phyloP scores from a whole-genome alignment of 2,888 invertebrate genomes.

The Cabera pusaria region DNA sequence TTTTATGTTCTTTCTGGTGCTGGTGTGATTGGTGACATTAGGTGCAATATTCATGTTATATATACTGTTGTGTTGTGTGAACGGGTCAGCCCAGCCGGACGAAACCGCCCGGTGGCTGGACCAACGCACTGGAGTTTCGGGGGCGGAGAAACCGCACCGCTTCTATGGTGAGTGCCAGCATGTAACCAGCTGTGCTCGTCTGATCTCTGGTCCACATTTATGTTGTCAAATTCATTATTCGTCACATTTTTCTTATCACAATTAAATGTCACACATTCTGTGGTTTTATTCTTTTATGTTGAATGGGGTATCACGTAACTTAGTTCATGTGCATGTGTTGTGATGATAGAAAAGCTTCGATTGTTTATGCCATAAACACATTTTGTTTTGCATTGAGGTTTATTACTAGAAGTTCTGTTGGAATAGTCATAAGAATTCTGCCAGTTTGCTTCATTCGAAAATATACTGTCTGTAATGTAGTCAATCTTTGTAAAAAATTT shows the following conservation, averaged over 20 bases:
- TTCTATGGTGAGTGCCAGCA: slow-evolving; percentile 75
- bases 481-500: too few relatives aligned
- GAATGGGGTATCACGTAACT: slow-evolving; percentile 34
- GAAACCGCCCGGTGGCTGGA: slow-evolving; percentile 78
- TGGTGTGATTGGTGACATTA: slow-evolving; percentile 76
- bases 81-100: slow-evolving; percentile 80
- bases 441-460: too few relatives aligned
- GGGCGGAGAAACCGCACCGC: slow-evolving; percentile 70
- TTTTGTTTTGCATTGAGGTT: too few relatives aligned
- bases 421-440: too few relatives aligned
- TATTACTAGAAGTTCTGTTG: too few relatives aligned
- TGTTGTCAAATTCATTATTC: slow-evolving; percentile 50
- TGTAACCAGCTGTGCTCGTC: slow-evolving; percentile 11
- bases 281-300: slow-evolving; percentile 40
- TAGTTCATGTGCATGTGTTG: too few relatives aligned
- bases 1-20: slow-evolving; percentile 78
- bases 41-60: slow-evolving; percentile 83
- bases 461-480: too few relatives aligned
- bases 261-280: slow-evolving; percentile 54
- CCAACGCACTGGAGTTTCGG: slow-evolving; percentile 61
- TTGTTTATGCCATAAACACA: too few relatives aligned
- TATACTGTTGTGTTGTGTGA: slow-evolving; percentile 82
- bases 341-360: too few relatives aligned
- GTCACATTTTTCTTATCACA: too few relatives aligned
- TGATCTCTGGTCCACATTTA: slow-evolving; percentile 21